Evolutionary conservation across 2,888 invertebrate species (phyloP).

Genomic region (Brachylomia viminalis): DNA sequence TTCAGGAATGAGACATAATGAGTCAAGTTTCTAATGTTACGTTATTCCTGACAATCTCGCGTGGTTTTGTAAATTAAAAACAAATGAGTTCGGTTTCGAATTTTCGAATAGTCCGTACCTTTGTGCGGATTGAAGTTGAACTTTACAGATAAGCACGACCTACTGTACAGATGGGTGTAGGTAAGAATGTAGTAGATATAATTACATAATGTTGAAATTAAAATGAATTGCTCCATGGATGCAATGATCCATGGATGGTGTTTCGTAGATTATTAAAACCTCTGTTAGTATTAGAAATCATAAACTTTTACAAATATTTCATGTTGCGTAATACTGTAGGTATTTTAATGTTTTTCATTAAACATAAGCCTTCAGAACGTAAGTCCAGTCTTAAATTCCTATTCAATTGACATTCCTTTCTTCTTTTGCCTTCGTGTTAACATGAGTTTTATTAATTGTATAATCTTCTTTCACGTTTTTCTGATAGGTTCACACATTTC

Average conservation of each 20-base stretch:
- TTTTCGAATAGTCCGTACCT: background rate
- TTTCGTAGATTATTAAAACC: background rate
- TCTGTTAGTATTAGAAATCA: background rate
- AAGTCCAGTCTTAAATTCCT: background rate
- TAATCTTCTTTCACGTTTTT: background rate
- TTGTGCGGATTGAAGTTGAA: background rate
- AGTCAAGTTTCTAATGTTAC: background rate
- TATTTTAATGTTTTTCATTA: conserved; percentile 3
- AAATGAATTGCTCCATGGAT: background rate
- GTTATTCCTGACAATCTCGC: background rate
- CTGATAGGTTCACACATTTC: background rate
- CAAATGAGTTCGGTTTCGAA: background rate
- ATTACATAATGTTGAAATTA: background rate
- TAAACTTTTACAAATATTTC: conserved; percentile 10
- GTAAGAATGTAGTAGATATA: too few relatives aligned
- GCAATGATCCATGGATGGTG: too few relatives aligned
- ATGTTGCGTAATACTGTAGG: background rate
- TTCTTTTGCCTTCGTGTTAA: background rate
- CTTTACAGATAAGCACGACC: background rate
- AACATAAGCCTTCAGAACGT: background rate
- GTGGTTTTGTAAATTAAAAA: background rate
- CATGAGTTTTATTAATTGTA: background rate
- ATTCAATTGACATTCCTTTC: background rate
- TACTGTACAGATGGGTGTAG: background rate
- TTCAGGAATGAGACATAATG: background rate